Evolutionary conservation across 2,888 invertebrate genomes (phyloP), one percentile per base, ranked within the genome.

Genomic region (Melieria picta): DNA sequence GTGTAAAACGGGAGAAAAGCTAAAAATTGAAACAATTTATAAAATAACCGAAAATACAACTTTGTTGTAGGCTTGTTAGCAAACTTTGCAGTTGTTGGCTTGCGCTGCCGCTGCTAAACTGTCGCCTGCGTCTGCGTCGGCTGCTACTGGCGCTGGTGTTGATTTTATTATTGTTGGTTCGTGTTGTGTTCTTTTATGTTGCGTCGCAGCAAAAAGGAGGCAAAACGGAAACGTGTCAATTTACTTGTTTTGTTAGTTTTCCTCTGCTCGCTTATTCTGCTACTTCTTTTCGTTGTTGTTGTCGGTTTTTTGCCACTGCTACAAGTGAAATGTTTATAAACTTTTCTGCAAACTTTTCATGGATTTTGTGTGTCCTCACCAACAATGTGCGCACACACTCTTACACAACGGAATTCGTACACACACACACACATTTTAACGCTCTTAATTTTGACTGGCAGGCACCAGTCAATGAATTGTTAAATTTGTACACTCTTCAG

Each of bases 61-160:
- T 46, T 30, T 30, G 30, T 63, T 63, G 43, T 63, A 63, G 62
- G 62, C 62, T 63, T 63, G 62, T 63, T 63, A 63, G 47, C 16
- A 46, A 63, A 63, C 48, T 63, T 63, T 63, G 46, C 10, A 47
- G 48, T 46, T 63, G 50, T 47, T 30, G 48, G 62, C 30, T 30
- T 30, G 30, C 30, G 30, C 30, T 30, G 30, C 30, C n/a, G 48
- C 62, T 63, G 62, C 30, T 13, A 30, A 52, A 13, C 64, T 64
- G 55, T 64, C 65, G 57, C 50, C 71, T 61, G 50, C 65, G 58
- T 71, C 70, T 13, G 47, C 60, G 62, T 46, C 43, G 66, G 45
- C 48, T 58, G 57, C 62, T 66, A n/a, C 7, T 63, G n/a, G 4
- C 58, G 57, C 11, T 58, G 61, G 48, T 67, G 42, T 60, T 64